Conservation (phyloP, 2,797 vertebrate species). For the Melanotaenia nigrans region DNA sequence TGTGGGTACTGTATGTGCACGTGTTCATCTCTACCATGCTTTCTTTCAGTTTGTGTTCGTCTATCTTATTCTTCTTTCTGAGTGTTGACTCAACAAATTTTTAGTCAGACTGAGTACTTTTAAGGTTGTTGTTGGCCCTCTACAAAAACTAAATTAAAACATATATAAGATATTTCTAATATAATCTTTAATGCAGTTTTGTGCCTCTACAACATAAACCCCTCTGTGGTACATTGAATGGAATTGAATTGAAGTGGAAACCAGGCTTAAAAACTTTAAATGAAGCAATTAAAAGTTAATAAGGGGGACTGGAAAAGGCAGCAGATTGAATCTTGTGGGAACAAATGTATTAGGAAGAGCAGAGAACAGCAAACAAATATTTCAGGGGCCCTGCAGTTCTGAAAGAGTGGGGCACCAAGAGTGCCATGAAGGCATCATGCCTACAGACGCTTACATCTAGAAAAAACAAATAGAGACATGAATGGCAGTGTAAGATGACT, state of each 20-base stretch:
- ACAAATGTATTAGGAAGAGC: constrained; percentile 6
- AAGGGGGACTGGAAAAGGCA: constrained; percentile 3
- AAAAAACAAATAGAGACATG: constrained; percentile 10
- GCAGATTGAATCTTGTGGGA: constrained; percentile 10
- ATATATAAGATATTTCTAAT: constrained; percentile 5
- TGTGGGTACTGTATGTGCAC: constrained; percentile 44
- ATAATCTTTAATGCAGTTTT: background rate
- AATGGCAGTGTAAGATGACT: constrained; percentile 14
- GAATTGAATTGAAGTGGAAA: constrained; percentile 7
- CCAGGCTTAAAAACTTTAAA: constrained; percentile 28
- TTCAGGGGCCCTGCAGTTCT: constrained; percentile 22
- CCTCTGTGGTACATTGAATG: constrained; percentile 5
- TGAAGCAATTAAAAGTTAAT: constrained; percentile 13
- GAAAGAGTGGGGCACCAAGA: background rate
- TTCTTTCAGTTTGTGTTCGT: constrained; percentile 54
- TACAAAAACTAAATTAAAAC: background rate
- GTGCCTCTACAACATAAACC: background rate
- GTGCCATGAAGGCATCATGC: background rate
- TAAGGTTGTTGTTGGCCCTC: background rate
- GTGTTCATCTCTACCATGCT: constrained; percentile 53
- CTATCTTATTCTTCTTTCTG: constrained; percentile 22
- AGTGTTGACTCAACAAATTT: constrained; percentile 3
- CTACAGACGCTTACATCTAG: background rate
- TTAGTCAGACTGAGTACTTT: background rate
- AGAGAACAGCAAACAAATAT: constrained; percentile 13